These are phyloP conservation scores for Limnephilus lunatus DNA, from an alignment of 2,888 invertebrate genomes.

Conservation along the genomic window DNA sequence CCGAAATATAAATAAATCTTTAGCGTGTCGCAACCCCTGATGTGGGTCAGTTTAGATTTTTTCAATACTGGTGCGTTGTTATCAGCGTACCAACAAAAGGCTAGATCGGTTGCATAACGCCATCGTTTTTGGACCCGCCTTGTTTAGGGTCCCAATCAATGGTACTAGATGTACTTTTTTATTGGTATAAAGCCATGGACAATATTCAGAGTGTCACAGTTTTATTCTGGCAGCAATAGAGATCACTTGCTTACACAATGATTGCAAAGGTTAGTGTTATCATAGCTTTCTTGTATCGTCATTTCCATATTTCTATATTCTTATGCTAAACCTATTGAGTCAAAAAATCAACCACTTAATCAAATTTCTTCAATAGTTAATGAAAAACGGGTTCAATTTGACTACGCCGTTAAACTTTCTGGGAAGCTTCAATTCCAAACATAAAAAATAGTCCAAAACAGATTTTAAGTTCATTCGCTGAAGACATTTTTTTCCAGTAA, in stretches of 20 bases:
- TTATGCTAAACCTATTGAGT: not conserved
- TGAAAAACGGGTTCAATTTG: not conserved
- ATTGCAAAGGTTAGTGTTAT: conserved; percentile 55
- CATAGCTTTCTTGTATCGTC: not conserved
- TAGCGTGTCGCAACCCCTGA: not conserved
- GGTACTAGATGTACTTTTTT: not conserved
- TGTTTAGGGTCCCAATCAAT: not conserved
- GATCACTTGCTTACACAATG: conserved; percentile 49
- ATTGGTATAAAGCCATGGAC: conserved; percentile 58
- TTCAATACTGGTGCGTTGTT: not conserved
- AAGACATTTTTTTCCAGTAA: too few relatives aligned
- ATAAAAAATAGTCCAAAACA: too few relatives aligned
- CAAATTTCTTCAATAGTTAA: not conserved
- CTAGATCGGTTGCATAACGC: conserved; percentile 12
- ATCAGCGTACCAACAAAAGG: conserved; percentile 18
- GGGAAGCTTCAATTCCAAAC: too few relatives aligned
- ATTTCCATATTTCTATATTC: not conserved
- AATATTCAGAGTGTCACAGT: conserved; percentile 60
- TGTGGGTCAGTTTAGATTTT: conserved; percentile 33
- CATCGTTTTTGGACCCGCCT: conserved; percentile 11
- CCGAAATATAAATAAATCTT: too few relatives aligned
- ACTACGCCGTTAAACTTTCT: not conserved
- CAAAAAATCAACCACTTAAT: not conserved
- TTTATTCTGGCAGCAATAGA: conserved; percentile 22
- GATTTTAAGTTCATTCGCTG: too few relatives aligned